Conservation (phyloP, 2,113 vertebrate genomes). For the Barbus barbus region DNA sequence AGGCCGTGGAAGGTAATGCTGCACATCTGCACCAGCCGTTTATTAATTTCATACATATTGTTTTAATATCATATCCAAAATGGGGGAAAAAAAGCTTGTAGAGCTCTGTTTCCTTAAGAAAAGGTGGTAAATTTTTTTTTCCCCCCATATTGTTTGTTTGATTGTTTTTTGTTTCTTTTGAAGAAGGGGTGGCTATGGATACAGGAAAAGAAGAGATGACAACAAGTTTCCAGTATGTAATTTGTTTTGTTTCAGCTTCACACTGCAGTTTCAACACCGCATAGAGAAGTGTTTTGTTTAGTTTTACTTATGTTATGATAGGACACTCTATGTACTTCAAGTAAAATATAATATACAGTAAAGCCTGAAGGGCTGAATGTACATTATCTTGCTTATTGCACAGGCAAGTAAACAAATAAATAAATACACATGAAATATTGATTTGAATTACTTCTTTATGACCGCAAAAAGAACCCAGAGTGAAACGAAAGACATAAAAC, state of each 20-base stretch:
- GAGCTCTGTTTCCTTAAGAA: not conserved
- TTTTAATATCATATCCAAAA: not conserved
- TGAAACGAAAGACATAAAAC: not conserved
- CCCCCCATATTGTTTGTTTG: slow-evolving; percentile 50
- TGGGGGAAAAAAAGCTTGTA: not conserved
- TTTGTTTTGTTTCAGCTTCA: not conserved
- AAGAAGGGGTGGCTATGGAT: slow-evolving; percentile 91
- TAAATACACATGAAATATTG: not conserved
- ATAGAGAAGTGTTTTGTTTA: not conserved
- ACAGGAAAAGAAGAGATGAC: slow-evolving; percentile 96
- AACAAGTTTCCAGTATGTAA: slow-evolving; percentile 91
- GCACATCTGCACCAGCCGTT: not conserved
- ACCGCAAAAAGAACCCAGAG: not conserved
- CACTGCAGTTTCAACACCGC: too few relatives aligned
- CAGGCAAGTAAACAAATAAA: not conserved
- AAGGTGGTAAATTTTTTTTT: not conserved
- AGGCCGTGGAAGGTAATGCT: slow-evolving; percentile 85
- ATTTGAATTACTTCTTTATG: not conserved
- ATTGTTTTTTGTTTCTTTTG: slow-evolving; percentile 62
- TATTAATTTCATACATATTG: not conserved
- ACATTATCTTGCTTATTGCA: not conserved
- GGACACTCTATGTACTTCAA: not conserved
- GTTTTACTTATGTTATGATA: not conserved
- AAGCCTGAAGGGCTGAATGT: not conserved
- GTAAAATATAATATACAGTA: not conserved